Base-by-base conservation (phyloP, 2,113 vertebrate species). In the Bambusicola thoracicus region DNA sequence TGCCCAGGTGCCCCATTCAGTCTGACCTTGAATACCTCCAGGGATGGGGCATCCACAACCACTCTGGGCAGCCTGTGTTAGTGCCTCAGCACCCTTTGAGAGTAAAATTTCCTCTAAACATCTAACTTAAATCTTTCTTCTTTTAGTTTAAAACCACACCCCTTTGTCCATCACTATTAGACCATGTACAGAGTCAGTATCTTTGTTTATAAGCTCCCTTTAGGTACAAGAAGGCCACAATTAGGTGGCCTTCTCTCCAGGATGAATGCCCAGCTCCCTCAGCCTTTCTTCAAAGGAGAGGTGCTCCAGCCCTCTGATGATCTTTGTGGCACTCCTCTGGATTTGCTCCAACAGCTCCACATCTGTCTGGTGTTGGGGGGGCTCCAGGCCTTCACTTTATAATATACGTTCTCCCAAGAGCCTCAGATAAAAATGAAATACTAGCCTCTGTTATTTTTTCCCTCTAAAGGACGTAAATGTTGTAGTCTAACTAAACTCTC, bases 361-460 rank as follows among this genome's bases (percentile, higher is more conserved):
- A 19, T 58, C 55, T 58, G n/a, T n/a, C 18, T 58, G 15, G 25
- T 55, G 53, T 9, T 10, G 29, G 27, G 25, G 16, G 27, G 14
- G 21, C 53, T 53, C 29, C 53, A 30, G 53, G 27, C 27, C 53
- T 55, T 29, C 49, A 51, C 11, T 87, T 91, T 85, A 80, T 62
- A 58, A 85, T 82, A 62, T 82, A 58, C 94, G 69, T 82, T 73
- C 44, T 90, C 49, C 41, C 85, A n/a, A 70, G 77, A 81, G 51
- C 46, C 34, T 72, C 46, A 56, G 30, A 43, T 72, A 86, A 73
- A 67, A 87, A 80, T 18, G 49, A 86, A 90, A 53, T 15, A 53
- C 27, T 16, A 59, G 43, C 59, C 30, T 77, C 58, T 74, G 22
- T 29, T 85, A 55, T 51, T 85, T 75, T 41, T 24, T 69, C 11